These are phyloP conservation scores for Stercorarius parasiticus DNA, from an alignment of 2,113 vertebrate species.

Conservation along the genomic window DNA sequence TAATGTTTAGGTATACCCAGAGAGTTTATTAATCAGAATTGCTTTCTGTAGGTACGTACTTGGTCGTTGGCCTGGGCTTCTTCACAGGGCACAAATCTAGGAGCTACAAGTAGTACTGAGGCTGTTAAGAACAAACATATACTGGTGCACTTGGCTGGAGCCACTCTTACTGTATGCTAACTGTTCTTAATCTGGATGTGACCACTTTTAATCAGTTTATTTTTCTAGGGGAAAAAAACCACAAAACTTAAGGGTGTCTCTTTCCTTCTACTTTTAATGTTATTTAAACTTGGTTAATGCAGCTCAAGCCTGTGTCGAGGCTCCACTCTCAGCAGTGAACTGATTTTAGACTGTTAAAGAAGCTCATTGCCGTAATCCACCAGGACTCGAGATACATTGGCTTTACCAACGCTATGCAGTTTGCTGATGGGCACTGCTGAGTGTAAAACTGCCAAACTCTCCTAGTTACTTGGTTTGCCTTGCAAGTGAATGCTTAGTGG, in stretches of 20 bases:
- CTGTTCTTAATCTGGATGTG: not conserved
- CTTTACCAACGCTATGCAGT: not conserved
- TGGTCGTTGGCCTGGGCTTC: not conserved
- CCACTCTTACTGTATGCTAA: not conserved
- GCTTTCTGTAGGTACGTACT: not conserved
- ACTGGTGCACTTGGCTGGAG: not conserved
- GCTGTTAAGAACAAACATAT: not conserved
- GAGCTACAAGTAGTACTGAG: not conserved
- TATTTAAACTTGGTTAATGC: not conserved
- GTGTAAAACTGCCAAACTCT: fast-evolving
- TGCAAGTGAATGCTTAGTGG: not conserved
- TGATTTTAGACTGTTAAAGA: not conserved
- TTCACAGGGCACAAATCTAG: not conserved
- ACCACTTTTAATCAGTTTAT: not conserved
- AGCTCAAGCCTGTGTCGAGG: not conserved
- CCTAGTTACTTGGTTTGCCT: not conserved
- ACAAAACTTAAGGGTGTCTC: not conserved
- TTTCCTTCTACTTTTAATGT: not conserved
- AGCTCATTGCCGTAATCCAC: not conserved
- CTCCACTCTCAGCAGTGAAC: not conserved
- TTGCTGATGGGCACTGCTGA: not conserved
- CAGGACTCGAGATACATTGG: not conserved
- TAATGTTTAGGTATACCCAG: not conserved
- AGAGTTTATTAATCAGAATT: not conserved
- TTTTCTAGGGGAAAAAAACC: not conserved